These are phyloP conservation scores for Oligia fasciuncula DNA, from an alignment of 2,888 invertebrate genomes.

Conservation along the genomic window DNA sequence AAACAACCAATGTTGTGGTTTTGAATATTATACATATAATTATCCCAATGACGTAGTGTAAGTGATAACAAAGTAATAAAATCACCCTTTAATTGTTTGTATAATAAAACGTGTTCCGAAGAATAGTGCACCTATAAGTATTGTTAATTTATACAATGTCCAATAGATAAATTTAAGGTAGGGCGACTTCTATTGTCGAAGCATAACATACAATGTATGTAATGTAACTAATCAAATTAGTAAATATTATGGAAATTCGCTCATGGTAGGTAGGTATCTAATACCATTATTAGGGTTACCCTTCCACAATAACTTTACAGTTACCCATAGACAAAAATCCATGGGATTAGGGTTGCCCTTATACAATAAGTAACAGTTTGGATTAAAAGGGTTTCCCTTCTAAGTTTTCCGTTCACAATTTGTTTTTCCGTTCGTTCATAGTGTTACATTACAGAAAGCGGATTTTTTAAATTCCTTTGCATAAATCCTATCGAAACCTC, in stretches of 20 bases:
- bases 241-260: neutral
- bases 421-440: neutral
- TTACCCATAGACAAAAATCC: neutral
- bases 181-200: neutral
- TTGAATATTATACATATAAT: slow-evolving; percentile 41
- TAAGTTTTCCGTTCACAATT: neutral
- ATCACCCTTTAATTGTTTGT: slow-evolving; percentile 29
- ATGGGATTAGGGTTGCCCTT: neutral
- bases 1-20: slow-evolving; percentile 47
- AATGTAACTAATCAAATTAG: neutral
- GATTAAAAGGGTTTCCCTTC: neutral
- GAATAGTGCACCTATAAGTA: neutral
- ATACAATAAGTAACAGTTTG: neutral
- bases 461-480: neutral
- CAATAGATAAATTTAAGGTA: slow-evolving; percentile 2
- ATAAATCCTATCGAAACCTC: neutral
- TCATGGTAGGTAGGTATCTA: neutral
- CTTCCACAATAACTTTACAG: neutral
- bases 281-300: neutral
- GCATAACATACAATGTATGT: neutral
- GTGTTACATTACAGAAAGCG: neutral
- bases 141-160: slow-evolving; percentile 15
- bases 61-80: slow-evolving; percentile 28
- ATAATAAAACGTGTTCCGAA: slow-evolving; percentile 23
- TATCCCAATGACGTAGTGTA: slow-evolving; percentile 48